Conservation (phyloP, 2,888 invertebrate species). For the Torymus tubicola region DNA sequence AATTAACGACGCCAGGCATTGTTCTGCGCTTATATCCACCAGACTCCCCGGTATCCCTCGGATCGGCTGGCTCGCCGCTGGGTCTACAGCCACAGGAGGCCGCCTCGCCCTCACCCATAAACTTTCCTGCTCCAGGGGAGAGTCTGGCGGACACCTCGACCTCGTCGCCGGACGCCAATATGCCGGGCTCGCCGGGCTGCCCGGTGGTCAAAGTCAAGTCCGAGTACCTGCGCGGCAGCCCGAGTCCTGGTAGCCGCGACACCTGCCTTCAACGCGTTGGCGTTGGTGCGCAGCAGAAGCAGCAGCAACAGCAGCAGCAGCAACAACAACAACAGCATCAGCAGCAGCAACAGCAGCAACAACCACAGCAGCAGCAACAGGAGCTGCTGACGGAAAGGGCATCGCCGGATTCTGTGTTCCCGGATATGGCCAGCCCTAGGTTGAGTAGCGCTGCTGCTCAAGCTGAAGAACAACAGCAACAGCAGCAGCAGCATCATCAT, state of each 20-base stretch:
- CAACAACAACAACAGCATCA: constrained; percentile 61
- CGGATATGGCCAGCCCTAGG: constrained; percentile 78
- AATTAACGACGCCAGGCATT: constrained; percentile 1
- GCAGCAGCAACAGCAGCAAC: constrained; percentile 64
- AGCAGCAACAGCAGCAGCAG: constrained; percentile 64
- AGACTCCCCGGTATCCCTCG: constrained; percentile 76
- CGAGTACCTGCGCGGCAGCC: constrained; percentile 78
- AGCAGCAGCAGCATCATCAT: constrained; percentile 65
- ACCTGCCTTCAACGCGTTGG: constrained; percentile 79
- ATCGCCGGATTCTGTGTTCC: constrained; percentile 79
- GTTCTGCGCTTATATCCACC: constrained; percentile 57
- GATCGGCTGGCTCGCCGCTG: constrained; percentile 75
- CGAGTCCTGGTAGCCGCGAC: constrained; percentile 78
- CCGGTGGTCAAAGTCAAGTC: constrained; percentile 74
- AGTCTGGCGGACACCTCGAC: constrained; percentile 95
- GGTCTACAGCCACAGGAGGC: constrained; percentile 74
- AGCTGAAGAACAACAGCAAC: constrained; percentile 60
- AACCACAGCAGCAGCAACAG: constrained; percentile 59
- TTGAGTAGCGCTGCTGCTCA: constrained; percentile 62
- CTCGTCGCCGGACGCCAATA: constrained; percentile 92
- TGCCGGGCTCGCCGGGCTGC: constrained; percentile 86
- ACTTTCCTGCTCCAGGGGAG: constrained; percentile 83
- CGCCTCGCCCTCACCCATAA: constrained; percentile 72
- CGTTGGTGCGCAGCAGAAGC: constrained; percentile 68
- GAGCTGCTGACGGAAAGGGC: constrained; percentile 78